Conservation (phyloP, 2,797 vertebrate species). For the Chelmon rostratus region DNA sequence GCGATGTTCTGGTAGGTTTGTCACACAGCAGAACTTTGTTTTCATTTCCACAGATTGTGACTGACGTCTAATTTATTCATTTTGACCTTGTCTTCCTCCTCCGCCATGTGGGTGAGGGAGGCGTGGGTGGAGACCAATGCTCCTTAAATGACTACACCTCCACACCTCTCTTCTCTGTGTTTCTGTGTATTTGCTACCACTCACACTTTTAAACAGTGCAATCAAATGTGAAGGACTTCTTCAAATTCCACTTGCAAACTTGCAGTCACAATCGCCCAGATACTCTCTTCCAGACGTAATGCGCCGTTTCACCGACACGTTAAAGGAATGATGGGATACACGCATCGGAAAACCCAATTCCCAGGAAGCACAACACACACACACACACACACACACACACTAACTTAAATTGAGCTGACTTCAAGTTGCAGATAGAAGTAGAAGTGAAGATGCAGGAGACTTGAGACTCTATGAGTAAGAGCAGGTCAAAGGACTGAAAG, state of each 20-base stretch:
- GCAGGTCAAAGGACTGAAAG: not conserved
- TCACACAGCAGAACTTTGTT: not conserved
- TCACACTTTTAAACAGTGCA: not conserved
- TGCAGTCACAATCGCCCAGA: not conserved
- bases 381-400: no score
- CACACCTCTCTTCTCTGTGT: not conserved
- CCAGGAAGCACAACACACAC: not conserved
- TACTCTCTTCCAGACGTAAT: no score
- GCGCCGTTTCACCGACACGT: not conserved
- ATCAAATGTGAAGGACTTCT: not conserved
- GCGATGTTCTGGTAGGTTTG: no score
- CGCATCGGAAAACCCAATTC: not conserved
- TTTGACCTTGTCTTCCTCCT: slow-evolving; percentile 1
- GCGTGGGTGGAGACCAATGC: not conserved
- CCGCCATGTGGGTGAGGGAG: slow-evolving; percentile 1
- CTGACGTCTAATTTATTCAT: slow-evolving; percentile 5
- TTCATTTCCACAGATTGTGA: not conserved
- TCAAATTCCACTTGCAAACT: not conserved
- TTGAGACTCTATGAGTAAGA: not conserved
- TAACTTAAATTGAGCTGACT: no score
- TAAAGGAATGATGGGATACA: not conserved
- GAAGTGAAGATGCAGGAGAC: not conserved
- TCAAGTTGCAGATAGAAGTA: not conserved
- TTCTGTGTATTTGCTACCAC: not conserved
- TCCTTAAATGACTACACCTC: not conserved